phyloP scores from a whole-genome alignment of 2,113 vertebrate genomes.

The Casuarius casuarius region DNA sequence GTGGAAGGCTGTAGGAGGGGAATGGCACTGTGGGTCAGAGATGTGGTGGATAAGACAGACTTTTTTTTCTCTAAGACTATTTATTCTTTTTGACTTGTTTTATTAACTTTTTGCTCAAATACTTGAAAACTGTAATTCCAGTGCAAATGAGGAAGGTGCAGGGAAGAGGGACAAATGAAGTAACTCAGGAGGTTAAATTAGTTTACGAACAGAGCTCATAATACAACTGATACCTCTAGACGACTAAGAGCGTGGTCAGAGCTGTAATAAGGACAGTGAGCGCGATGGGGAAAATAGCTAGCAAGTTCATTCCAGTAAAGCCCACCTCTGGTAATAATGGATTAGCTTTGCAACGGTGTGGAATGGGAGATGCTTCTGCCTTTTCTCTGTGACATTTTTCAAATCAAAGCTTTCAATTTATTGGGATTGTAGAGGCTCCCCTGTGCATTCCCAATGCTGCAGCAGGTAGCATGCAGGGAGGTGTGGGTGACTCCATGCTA shows the following conservation, averaged over 20 bases:
- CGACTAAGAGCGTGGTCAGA: not conserved
- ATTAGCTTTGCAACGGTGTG: too few relatives aligned
- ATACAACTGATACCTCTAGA: rapidly evolving
- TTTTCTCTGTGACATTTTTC: not conserved
- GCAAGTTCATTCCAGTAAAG: not conserved
- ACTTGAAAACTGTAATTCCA: not conserved
- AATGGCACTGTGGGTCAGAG: not conserved
- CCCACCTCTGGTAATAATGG: too few relatives aligned
- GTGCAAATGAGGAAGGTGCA: not conserved
- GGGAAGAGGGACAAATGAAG: not conserved
- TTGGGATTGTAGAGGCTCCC: not conserved
- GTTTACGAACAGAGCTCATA: not conserved
- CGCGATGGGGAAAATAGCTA: not conserved
- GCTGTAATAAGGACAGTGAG: rapidly evolving
- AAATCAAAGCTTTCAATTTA: not conserved
- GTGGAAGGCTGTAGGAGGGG: not conserved
- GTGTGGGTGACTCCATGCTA: rapidly evolving
- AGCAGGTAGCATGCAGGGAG: not conserved
- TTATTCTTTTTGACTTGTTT: not conserved
- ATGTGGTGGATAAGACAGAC: too few relatives aligned
- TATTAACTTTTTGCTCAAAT: not conserved
- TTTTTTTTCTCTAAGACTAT: not conserved
- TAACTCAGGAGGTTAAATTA: not conserved
- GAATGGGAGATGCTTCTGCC: not conserved
- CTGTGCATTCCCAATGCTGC: not conserved